Base-by-base conservation (phyloP, 2,888 invertebrate species). In the Itoplectis maculator region DNA sequence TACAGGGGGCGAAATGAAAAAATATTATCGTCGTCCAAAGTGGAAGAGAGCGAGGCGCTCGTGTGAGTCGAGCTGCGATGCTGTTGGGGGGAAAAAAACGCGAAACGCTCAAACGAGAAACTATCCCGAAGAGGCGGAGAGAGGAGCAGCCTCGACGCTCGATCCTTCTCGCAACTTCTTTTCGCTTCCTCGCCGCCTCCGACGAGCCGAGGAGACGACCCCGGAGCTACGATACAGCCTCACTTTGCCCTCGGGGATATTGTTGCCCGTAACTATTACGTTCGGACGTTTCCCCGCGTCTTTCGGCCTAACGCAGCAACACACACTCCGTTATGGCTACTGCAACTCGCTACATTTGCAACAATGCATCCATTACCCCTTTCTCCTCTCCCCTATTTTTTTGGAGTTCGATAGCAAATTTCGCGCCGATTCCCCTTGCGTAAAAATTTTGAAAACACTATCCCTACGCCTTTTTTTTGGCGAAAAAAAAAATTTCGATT, bases 1-100 rank as follows among this genome's bases (percentile, higher is more conserved):
- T 40, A 59, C 59, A 56, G 40, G 42, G 59, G 66, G 61, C 18
- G 56, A 76, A 76, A 81, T 81, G 81, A 81, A 81, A 76, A 81
- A 81, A 81, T 81, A 81, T 81, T 81, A 76, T 72, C 66, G 76
- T 72, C 72, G 59, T 18, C 23, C 35, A n/a, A 47, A 35, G 47
- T 49, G 47, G 47, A 61, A 49, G 35, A 49, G 73, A 37, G 35
- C 37, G 73, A 37, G 66, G 66, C 49, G 15, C 18, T 47, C 45
- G 23, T 15, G 20, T 35, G 51, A 20, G 9, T 40, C 66, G 20
- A 63, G 18, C n/a, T n/a, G n/a, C n/a, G n/a, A n/a, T n/a, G n/a
- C n/a, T n/a, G n/a, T n/a, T n/a, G 11, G 35, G 45, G 40, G 59
- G 49, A 79, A 79, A 66, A 79, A 79, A 66, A 54, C 59, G 49